These are phyloP conservation scores for Camelus dromedarius DNA, from an alignment of 2,113 vertebrate genomes.

Conservation along the genomic window DNA sequence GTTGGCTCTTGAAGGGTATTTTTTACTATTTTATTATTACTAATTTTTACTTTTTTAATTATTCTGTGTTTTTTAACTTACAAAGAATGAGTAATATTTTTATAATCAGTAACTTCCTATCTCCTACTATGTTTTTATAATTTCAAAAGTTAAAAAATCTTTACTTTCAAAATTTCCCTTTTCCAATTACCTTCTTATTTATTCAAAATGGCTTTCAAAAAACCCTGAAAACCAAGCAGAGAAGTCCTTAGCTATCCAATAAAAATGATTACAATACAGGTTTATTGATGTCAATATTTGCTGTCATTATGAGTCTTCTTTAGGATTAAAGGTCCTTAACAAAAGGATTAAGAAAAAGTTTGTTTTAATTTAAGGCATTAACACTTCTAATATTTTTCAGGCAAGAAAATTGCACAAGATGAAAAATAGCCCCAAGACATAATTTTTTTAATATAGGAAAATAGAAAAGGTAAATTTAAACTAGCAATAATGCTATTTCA, in stretches of 20 bases:
- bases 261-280: constrained; percentile 8
- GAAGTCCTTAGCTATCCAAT: neutral
- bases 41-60: constrained; percentile 21
- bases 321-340: constrained; percentile 6
- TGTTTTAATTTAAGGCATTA: constrained; percentile 16
- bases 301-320: neutral
- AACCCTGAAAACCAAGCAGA: neutral
- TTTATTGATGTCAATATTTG: neutral
- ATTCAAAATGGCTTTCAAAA: constrained; percentile 60
- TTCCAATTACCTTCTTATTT: constrained; percentile 35
- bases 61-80: constrained; percentile 27
- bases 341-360: constrained; percentile 3
- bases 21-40: constrained; percentile 4
- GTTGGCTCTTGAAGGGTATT: neutral
- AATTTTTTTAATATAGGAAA: constrained; percentile 16
- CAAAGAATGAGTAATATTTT: neutral
- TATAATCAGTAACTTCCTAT: neutral
- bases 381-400: neutral
- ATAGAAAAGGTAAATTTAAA: constrained; percentile 46
- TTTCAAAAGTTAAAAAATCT: neutral
- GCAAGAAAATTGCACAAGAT: neutral
- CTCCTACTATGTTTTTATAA: constrained; percentile 4
- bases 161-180: constrained; percentile 25
- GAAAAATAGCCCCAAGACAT: neutral
- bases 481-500: constrained; percentile 40